phyloP scores from a whole-genome alignment of 2,888 invertebrate species.

The Periphyllus acericola region DNA sequence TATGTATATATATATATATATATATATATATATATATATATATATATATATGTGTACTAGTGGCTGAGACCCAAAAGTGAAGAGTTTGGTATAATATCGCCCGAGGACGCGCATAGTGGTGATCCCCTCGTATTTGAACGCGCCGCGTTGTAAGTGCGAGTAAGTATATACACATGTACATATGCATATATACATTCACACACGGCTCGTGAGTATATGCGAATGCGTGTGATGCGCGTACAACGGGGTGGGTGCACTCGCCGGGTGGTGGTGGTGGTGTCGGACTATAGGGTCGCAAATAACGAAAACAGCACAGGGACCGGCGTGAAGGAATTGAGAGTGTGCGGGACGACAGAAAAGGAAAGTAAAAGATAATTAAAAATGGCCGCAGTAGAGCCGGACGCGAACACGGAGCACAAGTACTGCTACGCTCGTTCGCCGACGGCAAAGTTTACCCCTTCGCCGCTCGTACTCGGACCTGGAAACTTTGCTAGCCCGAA shows the following conservation, averaged over 20 bases:
- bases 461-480: conserved; percentile 39
- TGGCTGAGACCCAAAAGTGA: neutral
- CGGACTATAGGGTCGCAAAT: neutral
- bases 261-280: neutral
- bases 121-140: conserved; percentile 16
- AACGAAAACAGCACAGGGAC: neutral
- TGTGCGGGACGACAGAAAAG: neutral
- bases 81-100: conserved; percentile 2
- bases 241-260: neutral
- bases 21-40: neutral
- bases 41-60: neutral
- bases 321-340: neutral
- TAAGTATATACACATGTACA: neutral
- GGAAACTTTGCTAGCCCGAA: conserved; percentile 33
- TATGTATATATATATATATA: neutral
- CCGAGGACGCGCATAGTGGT: neutral
- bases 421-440: neutral
- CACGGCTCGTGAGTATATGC: too few species aligned
- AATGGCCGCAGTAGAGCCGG: conserved; percentile 55
- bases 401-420: neutral
- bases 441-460: conserved; percentile 46
- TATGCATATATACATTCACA: neutral
- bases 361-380: conserved; percentile 60
- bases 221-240: too few species aligned
- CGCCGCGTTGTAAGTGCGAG: conserved; percentile 1